Evolutionary conservation across 2,888 invertebrate genomes (phyloP).

Genomic region (Cataglyphis rosenhaueri): DNA sequence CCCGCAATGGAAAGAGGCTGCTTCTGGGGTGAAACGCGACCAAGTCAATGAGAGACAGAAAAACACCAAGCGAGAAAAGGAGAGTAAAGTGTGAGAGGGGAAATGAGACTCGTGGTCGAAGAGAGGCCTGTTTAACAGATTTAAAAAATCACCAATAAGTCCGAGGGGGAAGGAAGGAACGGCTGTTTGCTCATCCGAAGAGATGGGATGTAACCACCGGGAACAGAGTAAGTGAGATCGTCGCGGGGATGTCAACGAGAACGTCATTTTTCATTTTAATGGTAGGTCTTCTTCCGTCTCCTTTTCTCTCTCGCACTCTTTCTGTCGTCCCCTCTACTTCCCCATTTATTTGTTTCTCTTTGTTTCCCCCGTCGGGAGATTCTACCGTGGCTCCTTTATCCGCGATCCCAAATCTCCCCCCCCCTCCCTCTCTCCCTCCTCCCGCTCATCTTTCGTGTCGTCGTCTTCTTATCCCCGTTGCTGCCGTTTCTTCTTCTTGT

Average conservation of each 20-base stretch:
- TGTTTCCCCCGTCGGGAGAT: conserved; percentile 37
- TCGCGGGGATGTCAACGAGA: conserved; percentile 80
- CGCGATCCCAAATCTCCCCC: conserved; percentile 56
- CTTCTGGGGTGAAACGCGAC: conserved; percentile 56
- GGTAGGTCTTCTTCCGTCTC: conserved; percentile 78
- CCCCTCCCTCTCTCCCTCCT: conserved; percentile 46
- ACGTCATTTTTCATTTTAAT: conserved; percentile 86
- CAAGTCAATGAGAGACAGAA: conserved; percentile 50
- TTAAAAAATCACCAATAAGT: conserved; percentile 84
- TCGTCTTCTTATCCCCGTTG: conserved; percentile 42
- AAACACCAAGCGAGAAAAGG: conserved; percentile 49
- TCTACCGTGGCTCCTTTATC: conserved; percentile 63
- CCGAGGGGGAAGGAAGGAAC: conserved; percentile 60
- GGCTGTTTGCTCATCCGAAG: conserved; percentile 76
- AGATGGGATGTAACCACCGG: conserved; percentile 78
- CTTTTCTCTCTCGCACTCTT: conserved; percentile 49
- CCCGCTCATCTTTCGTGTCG: conserved; percentile 43
- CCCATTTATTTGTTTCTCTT: conserved; percentile 60
- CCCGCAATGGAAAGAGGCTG: conserved; percentile 22
- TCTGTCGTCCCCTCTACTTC: conserved; percentile 46
- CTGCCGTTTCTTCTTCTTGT: conserved; percentile 53
- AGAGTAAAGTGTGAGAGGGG: conserved; percentile 52
- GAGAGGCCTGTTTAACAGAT: conserved; percentile 81
- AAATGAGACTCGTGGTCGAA: conserved; percentile 76
- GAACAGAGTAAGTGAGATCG: conserved; percentile 71